Percentiles rank a stretch among this genome's conserved stretches.
These are phyloP conservation scores for Caenorhabditis briggsae DNA, from an alignment of 1,140 invertebrate species.

Conservation along the genomic window DNA sequence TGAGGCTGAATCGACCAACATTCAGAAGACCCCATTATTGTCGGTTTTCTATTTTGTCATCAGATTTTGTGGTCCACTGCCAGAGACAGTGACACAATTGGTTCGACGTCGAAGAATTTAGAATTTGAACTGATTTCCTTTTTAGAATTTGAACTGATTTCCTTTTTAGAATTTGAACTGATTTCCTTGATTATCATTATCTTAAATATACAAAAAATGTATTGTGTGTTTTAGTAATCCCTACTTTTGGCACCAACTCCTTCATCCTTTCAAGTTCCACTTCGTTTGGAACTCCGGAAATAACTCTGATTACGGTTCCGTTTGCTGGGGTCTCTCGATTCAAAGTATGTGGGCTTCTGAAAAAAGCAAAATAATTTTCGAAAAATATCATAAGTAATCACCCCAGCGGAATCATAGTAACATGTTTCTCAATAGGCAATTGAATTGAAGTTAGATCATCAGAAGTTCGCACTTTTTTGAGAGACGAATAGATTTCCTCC, in stretches of 20 bases:
- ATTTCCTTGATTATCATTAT: background rate
- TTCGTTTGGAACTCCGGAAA: conserved; percentile 6
- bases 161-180: background rate
- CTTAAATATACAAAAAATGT: background rate
- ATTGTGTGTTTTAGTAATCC: background rate
- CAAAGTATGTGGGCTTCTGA: conserved; percentile 34
- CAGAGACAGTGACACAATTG: no score
- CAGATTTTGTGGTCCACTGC: no score
- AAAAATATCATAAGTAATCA: background rate
- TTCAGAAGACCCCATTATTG: no score
- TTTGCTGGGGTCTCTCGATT: conserved; percentile 3
- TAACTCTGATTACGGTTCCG: conserved; percentile 27
- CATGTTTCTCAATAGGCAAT: conserved; percentile 40
- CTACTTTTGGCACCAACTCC: conserved; percentile 31
- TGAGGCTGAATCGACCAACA: no score
- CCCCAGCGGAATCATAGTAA: conserved; percentile 48
- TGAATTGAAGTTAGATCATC: conserved; percentile 42
- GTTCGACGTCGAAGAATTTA: no score
- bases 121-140: background rate
- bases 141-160: background rate
- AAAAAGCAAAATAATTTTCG: background rate
- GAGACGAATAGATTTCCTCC: conserved; percentile 44
- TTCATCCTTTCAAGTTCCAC: conserved; percentile 32
- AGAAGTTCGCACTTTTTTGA: conserved; percentile 35
- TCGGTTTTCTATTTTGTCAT: no score